A percentile compares a stretch with the other conserved stretches of the same genome.
Conservation (phyloP, 2,113 vertebrate species). For the Petrocephalus zakoni region DNA sequence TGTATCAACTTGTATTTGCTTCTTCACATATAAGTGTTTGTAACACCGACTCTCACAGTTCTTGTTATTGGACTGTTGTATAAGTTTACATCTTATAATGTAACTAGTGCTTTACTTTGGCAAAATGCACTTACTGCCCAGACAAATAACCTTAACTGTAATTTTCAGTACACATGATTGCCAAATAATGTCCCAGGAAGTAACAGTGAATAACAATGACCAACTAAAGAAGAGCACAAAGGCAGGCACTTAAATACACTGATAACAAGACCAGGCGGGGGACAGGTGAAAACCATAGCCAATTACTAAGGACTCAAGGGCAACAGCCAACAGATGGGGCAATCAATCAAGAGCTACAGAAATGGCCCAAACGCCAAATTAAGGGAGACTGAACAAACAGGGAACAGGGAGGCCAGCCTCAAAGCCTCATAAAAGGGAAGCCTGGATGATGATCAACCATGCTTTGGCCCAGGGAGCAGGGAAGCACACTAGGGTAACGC, state of each 20-base stretch:
- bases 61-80: background rate
- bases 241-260: background rate
- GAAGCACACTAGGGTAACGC: too few relatives aligned
- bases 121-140: background rate
- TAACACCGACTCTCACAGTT: background rate
- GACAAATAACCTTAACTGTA: background rate
- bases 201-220: background rate
- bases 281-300: background rate
- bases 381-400: background rate
- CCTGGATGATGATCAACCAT: background rate
- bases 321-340: too few relatives aligned
- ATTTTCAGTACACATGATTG: background rate
- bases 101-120: background rate
- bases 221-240: background rate
- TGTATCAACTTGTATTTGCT: background rate
- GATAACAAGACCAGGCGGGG: background rate
- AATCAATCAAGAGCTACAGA: background rate
- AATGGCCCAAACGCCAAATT: background rate
- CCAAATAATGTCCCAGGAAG: background rate
- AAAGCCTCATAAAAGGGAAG: background rate
- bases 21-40: background rate
- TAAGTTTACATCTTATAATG: background rate
- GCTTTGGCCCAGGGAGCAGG: background rate
- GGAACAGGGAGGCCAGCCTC: background rate
- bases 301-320: background rate